Evolutionary conservation across 2,797 vertebrate species (phyloP).

Genomic region (Hyperoplus immaculatus): DNA sequence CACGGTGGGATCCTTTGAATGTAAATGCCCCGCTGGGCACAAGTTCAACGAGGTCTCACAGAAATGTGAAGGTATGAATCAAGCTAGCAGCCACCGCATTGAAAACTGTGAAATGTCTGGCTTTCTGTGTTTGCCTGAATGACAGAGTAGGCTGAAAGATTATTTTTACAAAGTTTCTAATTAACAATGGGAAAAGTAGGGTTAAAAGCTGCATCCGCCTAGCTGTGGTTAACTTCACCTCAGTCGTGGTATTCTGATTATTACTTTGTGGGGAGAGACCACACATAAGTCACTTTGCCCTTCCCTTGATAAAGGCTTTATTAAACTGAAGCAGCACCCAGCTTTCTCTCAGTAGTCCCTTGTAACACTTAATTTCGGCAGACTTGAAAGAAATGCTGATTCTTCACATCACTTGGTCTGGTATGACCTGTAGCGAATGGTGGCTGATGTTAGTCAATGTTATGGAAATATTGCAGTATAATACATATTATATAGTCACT

Average conservation of each 20-base stretch:
- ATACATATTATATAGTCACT: not conserved
- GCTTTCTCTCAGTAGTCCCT: conserved; percentile 49
- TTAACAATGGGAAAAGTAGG: conserved; percentile 53
- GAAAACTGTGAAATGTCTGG: conserved; percentile 41
- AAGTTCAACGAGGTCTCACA: conserved; percentile 97
- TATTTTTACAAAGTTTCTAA: conserved; percentile 50
- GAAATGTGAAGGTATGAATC: conserved; percentile 96
- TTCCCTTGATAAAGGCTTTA: conserved; percentile 67
- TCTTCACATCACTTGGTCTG: not conserved
- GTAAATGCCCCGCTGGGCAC: conserved; percentile 98
- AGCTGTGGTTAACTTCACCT: conserved; percentile 62
- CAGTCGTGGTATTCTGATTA: conserved; percentile 59
- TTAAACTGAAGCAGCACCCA: conserved; percentile 58
- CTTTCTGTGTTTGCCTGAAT: conserved; percentile 41
- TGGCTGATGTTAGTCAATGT: not conserved
- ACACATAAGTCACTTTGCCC: conserved; percentile 65
- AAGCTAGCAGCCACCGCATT: conserved; percentile 7
- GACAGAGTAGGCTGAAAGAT: conserved; percentile 54
- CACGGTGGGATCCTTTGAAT: conserved; percentile 99
- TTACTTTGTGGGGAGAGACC: conserved; percentile 69
- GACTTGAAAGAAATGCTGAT: conserved; percentile 29
- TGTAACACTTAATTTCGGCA: conserved; percentile 26
- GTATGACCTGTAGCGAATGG: not conserved
- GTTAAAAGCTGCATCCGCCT: conserved; percentile 64
- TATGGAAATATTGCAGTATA: conserved; percentile 1